Evolutionary conservation across 2,888 invertebrate genomes (phyloP), one percentile per base, ranked within the genome.

Genomic region (Neoaliturus tenellus): DNA sequence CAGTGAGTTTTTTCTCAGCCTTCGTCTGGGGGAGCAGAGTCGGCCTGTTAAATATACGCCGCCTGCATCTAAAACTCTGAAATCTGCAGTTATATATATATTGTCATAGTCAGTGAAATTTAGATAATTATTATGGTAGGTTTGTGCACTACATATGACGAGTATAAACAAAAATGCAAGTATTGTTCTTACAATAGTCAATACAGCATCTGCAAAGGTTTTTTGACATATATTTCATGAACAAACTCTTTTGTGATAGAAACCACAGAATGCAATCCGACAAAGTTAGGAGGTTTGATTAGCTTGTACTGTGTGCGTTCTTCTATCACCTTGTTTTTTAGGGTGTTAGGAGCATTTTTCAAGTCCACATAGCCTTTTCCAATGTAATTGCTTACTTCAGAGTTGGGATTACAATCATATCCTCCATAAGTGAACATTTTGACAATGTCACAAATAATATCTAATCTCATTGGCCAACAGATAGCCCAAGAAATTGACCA

Each of bases 341-440:
- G 5, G 1, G 44, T 48, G 17, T 75, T n/a, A 44, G 28, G 39
- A 8, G 75, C 41, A n/a, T 48, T 48, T 41, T 23, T 44, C n/a
- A 75, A 48, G 2, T 75, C 12, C 25, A 44, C 28, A 28, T 75
- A 75, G 3, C 75, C 75, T 44, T 75, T 48, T 28, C 75, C 75
- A 41, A 75, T 48, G n/a, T n/a, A 5, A 14, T 17, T 8, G 28
- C 75, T 75, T 17, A 75, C 75, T 6, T 20, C 75, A 0, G 23
- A 25, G n/a, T 10, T 23, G 1, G 75, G 75, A n/a, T 75, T 48
- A 48, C 75, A 75, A 25, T 48, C 48, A n/a, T 75, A 75, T 28
- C 75, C 75, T 48, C 75, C 75, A 75, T 75, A 75, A 5, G 75
- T 75, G 28, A 75, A 75, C 48, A 75, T 48, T 75, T 75, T 75